These are phyloP conservation scores for Drosophila diplacantha DNA, from an alignment of 2,888 invertebrate species.

Conservation along the genomic window DNA sequence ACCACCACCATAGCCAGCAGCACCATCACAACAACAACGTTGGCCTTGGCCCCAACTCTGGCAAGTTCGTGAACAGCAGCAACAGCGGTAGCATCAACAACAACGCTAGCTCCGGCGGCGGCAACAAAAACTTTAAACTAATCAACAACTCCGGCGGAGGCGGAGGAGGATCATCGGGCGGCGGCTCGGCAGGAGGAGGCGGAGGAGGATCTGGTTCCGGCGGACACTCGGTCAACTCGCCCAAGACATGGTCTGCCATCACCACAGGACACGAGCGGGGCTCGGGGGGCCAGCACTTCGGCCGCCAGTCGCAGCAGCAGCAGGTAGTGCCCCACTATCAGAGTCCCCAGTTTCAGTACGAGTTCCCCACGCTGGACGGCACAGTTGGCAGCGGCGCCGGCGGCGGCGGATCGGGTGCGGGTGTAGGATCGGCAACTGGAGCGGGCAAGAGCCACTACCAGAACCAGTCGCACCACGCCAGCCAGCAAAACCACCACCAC, in stretches of 20 bases:
- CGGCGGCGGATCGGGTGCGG: conserved; percentile 57
- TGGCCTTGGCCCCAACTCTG: conserved; percentile 31
- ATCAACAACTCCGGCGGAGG: conserved; percentile 64
- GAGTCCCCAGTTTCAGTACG: conserved; percentile 95
- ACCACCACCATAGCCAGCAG: conserved; percentile 44
- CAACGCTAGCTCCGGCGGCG: conserved; percentile 40
- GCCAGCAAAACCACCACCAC: conserved; percentile 62
- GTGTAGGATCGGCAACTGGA: conserved; percentile 24
- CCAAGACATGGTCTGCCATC: conserved; percentile 82
- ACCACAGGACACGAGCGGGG: conserved; percentile 79
- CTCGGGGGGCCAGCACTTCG: conserved; percentile 52
- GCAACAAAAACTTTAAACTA: conserved; percentile 64
- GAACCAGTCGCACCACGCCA: conserved; percentile 44
- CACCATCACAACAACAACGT: conserved; percentile 62
- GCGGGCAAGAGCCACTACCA: conserved; percentile 59
- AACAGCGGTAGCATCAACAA: conserved; percentile 38
- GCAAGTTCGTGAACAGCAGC: conserved; percentile 32
- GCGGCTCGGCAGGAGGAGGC: conserved; percentile 22
- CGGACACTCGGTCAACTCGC: conserved; percentile 76
- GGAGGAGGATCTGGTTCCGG: conserved; percentile 37
- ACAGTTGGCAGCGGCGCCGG: conserved; percentile 78
- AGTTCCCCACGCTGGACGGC: conserved; percentile 91
- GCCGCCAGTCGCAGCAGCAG: conserved; percentile 47
- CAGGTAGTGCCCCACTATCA: conserved; percentile 84
- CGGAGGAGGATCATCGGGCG: conserved; percentile 27